Conservation (phyloP, 37 sponge, comb jelly and placozoan genomes). For the Eunapius fragilis region DNA sequence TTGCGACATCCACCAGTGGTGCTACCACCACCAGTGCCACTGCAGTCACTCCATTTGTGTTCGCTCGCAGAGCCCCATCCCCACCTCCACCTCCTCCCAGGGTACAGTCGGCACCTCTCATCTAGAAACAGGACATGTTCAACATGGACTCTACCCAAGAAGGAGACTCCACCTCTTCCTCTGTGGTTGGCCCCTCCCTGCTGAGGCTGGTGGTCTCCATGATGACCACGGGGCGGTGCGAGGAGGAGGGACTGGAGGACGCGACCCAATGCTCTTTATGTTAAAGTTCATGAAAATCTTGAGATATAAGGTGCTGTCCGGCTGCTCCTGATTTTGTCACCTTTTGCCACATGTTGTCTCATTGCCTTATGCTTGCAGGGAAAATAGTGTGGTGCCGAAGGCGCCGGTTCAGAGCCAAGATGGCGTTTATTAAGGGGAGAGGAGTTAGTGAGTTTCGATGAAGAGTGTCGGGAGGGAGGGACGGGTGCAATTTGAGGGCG, state of each 20-base stretch:
- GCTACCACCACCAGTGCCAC: not conserved
- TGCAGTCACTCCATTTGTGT: not conserved
- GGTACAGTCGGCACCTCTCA: not conserved
- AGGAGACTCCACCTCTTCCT: not conserved
- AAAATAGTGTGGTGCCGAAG: too few species aligned
- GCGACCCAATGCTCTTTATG: constrained; percentile 34
- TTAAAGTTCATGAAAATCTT: not conserved
- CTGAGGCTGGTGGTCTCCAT: constrained; percentile 63
- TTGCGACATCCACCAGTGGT: not conserved
- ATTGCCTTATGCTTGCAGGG: too few species aligned
- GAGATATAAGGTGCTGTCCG: not conserved
- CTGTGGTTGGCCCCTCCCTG: constrained; percentile 63
- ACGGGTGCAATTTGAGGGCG: too few species aligned
- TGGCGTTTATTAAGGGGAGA: too few species aligned
- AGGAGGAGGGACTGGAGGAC: constrained; percentile 93
- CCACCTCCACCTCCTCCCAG: too few species aligned
- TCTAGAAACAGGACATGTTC: not conserved
- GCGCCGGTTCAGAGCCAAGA: too few species aligned
- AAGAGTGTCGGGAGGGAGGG: too few species aligned
- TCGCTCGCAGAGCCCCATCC: not conserved
- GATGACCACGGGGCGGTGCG: constrained; percentile 80
- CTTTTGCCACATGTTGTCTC: too few species aligned
- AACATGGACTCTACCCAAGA: not conserved
- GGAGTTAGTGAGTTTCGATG: too few species aligned
- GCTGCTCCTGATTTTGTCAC: too few species aligned